phyloP scores from a whole-genome alignment of 2,888 invertebrate species.

The Drosophila multiciliata region DNA sequence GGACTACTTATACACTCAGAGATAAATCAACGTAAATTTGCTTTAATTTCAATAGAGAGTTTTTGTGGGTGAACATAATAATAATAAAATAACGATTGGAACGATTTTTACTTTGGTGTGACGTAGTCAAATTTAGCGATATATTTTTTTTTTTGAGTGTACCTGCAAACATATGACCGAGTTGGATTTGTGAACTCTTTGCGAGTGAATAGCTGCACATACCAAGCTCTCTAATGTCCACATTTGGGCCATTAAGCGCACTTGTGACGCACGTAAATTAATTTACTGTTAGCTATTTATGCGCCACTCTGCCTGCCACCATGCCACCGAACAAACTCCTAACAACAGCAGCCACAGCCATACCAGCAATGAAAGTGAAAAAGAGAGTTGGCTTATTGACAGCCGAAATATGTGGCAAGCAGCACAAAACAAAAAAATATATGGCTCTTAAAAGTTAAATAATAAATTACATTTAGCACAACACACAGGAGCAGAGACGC shows the following conservation, averaged over 20 bases:
- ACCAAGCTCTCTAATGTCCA: constrained; percentile 41
- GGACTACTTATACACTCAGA: neutral
- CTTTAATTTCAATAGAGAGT: neutral
- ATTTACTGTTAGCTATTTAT: constrained; percentile 74
- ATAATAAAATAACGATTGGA: neutral
- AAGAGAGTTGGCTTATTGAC: constrained; percentile 64
- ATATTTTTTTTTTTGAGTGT: neutral
- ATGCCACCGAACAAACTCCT: constrained; percentile 4
- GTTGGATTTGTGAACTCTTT: constrained; percentile 52
- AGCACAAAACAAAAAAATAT: constrained; percentile 48
- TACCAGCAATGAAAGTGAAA: constrained; percentile 27
- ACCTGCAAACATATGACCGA: constrained; percentile 39
- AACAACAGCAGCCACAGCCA: constrained; percentile 17
- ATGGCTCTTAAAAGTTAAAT: constrained; percentile 68
- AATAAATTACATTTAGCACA: constrained; percentile 75
- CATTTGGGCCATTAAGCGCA: constrained; percentile 66
- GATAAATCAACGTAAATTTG: neutral
- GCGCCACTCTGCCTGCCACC: constrained; percentile 7
- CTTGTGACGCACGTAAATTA: constrained; percentile 76
- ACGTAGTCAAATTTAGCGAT: neutral
- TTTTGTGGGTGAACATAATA: too few relatives aligned
- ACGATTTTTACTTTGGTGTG: neutral
- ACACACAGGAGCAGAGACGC: constrained; percentile 21
- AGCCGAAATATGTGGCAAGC: constrained; percentile 53
- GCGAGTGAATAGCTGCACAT: constrained; percentile 22